These are phyloP conservation scores for Otus scops DNA, from an alignment of 2,797 vertebrate species.

Conservation along the genomic window DNA sequence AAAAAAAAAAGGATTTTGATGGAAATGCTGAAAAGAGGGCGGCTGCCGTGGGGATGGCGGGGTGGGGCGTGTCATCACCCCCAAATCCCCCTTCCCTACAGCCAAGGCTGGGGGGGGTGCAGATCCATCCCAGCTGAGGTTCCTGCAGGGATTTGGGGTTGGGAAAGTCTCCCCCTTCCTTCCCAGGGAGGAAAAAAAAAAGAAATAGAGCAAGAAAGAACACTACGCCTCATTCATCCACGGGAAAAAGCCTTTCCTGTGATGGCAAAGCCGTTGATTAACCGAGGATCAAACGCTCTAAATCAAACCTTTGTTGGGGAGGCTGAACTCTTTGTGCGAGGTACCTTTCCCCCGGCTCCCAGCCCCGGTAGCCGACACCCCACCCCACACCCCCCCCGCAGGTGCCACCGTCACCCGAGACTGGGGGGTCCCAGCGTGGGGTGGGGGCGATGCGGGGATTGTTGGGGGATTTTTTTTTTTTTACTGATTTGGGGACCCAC, in stretches of 20 bases:
- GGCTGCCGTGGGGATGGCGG: fast-evolving
- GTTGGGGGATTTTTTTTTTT: background rate
- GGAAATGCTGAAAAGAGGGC: background rate
- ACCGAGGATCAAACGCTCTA: conserved; percentile 4
- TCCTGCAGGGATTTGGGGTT: background rate
- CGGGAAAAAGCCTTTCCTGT: background rate
- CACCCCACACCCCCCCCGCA: background rate
- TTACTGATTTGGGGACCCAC: background rate
- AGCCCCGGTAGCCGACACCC: background rate
- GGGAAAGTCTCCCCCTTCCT: background rate
- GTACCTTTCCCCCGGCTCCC: background rate
- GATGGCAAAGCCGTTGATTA: conserved; percentile 38
- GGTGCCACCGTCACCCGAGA: background rate
- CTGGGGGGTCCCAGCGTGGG: background rate
- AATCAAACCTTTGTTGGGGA: conserved; percentile 23
- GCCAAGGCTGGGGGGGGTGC: background rate
- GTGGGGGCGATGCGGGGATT: background rate
- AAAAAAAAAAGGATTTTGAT: background rate
- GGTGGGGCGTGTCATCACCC: background rate
- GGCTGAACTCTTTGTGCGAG: background rate
- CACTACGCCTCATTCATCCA: conserved; percentile 22
- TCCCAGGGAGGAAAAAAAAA: background rate
- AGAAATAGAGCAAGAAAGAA: background rate
- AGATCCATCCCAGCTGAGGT: background rate
- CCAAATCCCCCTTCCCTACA: background rate